Evolutionary conservation across 2,113 vertebrate species (phyloP).

Genomic region (Xenopus laevis): DNA sequence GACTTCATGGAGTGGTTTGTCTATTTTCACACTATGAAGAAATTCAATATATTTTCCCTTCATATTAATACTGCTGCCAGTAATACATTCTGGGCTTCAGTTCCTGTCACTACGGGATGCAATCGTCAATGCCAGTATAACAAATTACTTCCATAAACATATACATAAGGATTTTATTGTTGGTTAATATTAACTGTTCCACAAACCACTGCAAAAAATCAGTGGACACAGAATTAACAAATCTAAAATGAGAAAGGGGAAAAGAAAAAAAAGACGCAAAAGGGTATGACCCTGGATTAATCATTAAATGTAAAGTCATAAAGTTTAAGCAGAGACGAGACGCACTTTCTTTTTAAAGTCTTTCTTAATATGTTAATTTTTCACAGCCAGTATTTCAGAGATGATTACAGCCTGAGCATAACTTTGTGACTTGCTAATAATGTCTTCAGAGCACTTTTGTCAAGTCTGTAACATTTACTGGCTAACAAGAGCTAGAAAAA

Average conservation of each 20-base stretch:
- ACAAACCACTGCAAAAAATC: too few species aligned
- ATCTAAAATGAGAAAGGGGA: too few species aligned
- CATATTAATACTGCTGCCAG: constrained; percentile 58
- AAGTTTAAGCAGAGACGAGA: not conserved
- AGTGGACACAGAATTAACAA: too few species aligned
- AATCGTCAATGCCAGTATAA: too few species aligned
- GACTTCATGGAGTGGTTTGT: constrained; percentile 53
- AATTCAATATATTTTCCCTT: constrained; percentile 62
- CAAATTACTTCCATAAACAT: too few species aligned
- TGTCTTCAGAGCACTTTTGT: constrained; percentile 69
- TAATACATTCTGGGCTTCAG: constrained; percentile 54
- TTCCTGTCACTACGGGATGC: constrained; percentile 62
- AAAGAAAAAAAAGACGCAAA: too few species aligned
- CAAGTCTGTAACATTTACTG: constrained; percentile 64
- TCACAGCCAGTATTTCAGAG: not conserved
- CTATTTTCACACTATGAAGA: constrained; percentile 50
- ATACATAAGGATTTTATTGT: too few species aligned
- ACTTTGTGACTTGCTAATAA: constrained; percentile 61
- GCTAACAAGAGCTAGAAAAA: constrained; percentile 68
- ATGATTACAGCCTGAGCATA: constrained; percentile 67
- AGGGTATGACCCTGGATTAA: too few species aligned
- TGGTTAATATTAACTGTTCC: too few species aligned
- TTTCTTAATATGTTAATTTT: too few species aligned
- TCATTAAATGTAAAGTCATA: too few species aligned
- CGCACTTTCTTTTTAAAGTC: too few species aligned